Base-by-base conservation (phyloP, 2,888 invertebrate species). In the Macropis europaea region DNA sequence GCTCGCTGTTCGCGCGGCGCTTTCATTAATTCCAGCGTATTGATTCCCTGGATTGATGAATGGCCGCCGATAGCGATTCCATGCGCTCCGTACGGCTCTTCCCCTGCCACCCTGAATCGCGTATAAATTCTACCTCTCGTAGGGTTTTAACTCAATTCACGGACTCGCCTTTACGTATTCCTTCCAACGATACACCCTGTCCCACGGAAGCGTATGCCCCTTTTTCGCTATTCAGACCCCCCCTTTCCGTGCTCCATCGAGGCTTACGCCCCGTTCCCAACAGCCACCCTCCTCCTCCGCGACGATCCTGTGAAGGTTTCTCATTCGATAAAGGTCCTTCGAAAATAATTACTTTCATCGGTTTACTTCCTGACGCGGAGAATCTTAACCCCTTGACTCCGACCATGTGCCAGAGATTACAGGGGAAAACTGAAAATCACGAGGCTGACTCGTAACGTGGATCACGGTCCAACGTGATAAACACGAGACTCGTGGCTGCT, bases 21-120 rank as follows among this genome's bases (percentile, higher is more conserved):
- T 90, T 90, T 90, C 90, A 90, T 90, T 90, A 90, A 90, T 90
- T 90, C 89, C 89, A 89, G 88, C 88, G 90, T 90, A 90, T 90
- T 90, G 90, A 90, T 90, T 90, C 88, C 86, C 81, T 80, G 85
- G 90, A 90, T 90, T 90, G 90, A 90, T 90, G 89, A 90, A 90
- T 90, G 90, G 90, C 88, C 88, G 85, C 87, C 90, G 90, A 90
- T 90, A 90, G 88, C 89, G 87, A 88, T 88, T 89, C 89, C 86
- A 87, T 85, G 86, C 88, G 86, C 84, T 83, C 76, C 82, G 82
- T 81, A 77, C 75, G 67, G 53, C 26, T 48, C 59, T 54, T 56
- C 71, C 73, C 17, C 36, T 45, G 38, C 56, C 64, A 66, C 67
- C 59, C 73, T 43, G 50, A 48, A 66, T 62, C 76, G 62, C 76